Evolutionary conservation across 2,797 vertebrate genomes (phyloP), one percentile per base, ranked within the genome.

Genomic region (Brachyrhaphis roseni): DNA sequence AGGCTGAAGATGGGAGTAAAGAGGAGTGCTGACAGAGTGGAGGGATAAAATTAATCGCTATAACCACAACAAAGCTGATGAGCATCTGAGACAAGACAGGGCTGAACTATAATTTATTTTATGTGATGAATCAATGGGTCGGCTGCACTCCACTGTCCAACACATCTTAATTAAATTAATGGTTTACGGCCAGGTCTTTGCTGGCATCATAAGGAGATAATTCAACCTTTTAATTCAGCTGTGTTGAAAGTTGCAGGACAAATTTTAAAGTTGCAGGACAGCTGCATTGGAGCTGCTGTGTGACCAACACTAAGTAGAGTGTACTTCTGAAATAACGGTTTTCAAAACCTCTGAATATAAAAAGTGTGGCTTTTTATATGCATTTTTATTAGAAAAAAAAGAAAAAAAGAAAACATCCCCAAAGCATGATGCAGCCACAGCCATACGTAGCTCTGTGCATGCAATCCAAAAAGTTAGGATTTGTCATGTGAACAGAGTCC

Each of bases 41-140:
- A 59, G 77, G 86, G 84, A 86, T 83, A 86, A 90, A 89, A 88
- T 87, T 77, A 74, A 85, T 79, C 2, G 3, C 89, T 87, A 78
- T 80, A 79, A 76, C 85, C 72, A 74, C 80, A 1, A 8, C 66
- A 11, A 68, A 84, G 84, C 82, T 82, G 73, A 89, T 89, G 81
- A 86, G 86, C 82, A 85, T 85, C 81, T 0, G 31, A 79, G 73
- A 84, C 70, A 23, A 78, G 87, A 83, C 1, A 1, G 57, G 66
- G 68, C 74, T 84, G 62, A 64, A 15, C 39, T 15, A 13, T n/a
- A 1, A 70, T 26, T 11, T 18, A n/a, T 70, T 43, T 31, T 43
- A 70, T 13, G 11, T 43, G 23, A 6, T 43, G 41, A 36, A 43
- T 20, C 62, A 62, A 6, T 13, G n/a, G 55, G 15, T 2, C 5